Evolutionary conservation across 2,888 invertebrate genomes (phyloP).

Genomic region (Bursaphelenchus okinawaensis): DNA sequence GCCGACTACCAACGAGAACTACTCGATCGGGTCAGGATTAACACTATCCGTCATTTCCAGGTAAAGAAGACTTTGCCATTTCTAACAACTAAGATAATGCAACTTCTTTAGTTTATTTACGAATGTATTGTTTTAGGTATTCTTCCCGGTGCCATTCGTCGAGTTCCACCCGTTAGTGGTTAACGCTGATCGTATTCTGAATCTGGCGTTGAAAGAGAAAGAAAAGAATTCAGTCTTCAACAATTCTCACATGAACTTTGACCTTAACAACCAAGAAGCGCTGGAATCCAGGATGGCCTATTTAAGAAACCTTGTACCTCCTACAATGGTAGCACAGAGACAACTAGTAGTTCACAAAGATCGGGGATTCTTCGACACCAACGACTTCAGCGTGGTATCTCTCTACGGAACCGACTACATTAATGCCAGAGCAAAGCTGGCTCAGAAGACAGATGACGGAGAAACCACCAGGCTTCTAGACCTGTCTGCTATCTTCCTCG

Average conservation of each 20-base stretch:
- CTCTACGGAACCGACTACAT: slow-evolving; percentile 76
- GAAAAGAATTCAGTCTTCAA: neutral
- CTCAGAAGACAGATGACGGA: slow-evolving; percentile 21
- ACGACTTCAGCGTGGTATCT: slow-evolving; percentile 70
- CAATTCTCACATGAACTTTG: slow-evolving; percentile 4
- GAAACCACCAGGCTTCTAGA: slow-evolving; percentile 34
- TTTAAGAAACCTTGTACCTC: slow-evolving; percentile 13
- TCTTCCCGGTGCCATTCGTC: slow-evolving; percentile 82
- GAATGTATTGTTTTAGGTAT: slow-evolving; percentile 62
- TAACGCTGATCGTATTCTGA: slow-evolving; percentile 21
- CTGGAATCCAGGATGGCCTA: slow-evolving; percentile 11
- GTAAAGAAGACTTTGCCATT: too few relatives aligned
- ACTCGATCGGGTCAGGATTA: slow-evolving; percentile 88
- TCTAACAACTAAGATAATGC: neutral
- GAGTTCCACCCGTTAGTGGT: slow-evolving; percentile 71
- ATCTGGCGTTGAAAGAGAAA: neutral
- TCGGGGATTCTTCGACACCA: slow-evolving; percentile 73
- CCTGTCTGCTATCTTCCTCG: slow-evolving; percentile 44
- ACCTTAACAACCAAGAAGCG: slow-evolving; percentile 14
- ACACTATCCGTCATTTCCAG: slow-evolving; percentile 80
- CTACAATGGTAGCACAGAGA: slow-evolving; percentile 9
- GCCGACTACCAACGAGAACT: slow-evolving; percentile 75
- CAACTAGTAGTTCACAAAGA: slow-evolving; percentile 68
- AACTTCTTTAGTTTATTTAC: neutral
- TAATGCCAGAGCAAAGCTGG: slow-evolving; percentile 29